Evolutionary conservation across 2,797 vertebrate species (phyloP).

Genomic region (Mormyrus hasselquistii): DNA sequence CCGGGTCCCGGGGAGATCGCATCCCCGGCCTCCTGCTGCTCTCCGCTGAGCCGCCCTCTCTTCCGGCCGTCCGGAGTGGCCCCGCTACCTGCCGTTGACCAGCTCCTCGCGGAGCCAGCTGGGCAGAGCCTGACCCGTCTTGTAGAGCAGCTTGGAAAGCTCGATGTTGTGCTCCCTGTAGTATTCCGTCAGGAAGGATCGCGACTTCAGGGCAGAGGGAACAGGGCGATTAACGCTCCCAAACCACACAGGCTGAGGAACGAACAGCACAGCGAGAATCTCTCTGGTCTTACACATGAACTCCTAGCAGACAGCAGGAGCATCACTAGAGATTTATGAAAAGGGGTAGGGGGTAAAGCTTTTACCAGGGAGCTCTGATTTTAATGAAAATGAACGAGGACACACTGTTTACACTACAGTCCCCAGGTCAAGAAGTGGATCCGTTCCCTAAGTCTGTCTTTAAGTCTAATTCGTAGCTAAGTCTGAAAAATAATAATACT

Average conservation of each 20-base stretch:
- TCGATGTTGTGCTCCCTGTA: constrained; percentile 97
- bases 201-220: constrained; percentile 62
- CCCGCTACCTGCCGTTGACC: constrained; percentile 92
- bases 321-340: neutral
- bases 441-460: neutral
- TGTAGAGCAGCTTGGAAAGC: constrained; percentile 96
- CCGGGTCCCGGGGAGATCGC: neutral
- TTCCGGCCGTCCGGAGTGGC: constrained; percentile 25
- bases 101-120: constrained; percentile 95
- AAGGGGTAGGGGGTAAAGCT: neutral
- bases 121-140: constrained; percentile 91
- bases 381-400: neutral
- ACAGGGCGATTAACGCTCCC: neutral
- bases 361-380: neutral
- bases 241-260: neutral
- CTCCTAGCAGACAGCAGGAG: neutral
- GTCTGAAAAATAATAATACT: neutral
- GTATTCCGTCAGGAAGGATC: constrained; percentile 86
- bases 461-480: neutral
- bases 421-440: neutral
- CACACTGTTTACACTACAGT: neutral
- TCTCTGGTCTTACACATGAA: neutral
- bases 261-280: neutral
- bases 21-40: constrained; percentile 16
- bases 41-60: constrained; percentile 28